A percentile compares a stretch with the other conserved stretches of the same genome.
Evolutionary conservation across 1,140 invertebrate species (phyloP).

Genomic region (Lepidostoma basale): DNA sequence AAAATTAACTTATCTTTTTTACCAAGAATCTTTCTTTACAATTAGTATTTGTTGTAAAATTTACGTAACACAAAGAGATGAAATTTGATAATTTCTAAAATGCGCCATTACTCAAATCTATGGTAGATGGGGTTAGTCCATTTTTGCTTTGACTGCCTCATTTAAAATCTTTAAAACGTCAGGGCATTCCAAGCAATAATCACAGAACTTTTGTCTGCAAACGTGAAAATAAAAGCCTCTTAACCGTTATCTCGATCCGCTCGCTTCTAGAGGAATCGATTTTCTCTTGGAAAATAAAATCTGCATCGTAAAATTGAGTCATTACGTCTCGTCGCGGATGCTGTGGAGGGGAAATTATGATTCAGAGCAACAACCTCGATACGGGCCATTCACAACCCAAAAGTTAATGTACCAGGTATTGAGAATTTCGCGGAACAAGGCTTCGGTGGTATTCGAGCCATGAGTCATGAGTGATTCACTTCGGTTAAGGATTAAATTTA

Average conservation of each 20-base stretch:
- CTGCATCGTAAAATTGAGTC: neutral
- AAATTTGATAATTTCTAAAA: no score
- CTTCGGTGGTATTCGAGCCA: neutral
- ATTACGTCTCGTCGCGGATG: neutral
- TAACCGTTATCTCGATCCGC: neutral
- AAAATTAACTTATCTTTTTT: no score
- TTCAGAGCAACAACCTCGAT: neutral
- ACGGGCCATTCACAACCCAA: neutral
- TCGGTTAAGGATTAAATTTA: neutral
- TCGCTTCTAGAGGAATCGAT: conserved; percentile 1
- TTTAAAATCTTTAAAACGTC: no score
- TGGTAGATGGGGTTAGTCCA: no score
- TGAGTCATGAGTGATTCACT: neutral
- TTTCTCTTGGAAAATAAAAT: neutral
- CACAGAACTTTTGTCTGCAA: no score
- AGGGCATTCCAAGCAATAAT: no score
- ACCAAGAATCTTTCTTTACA: no score
- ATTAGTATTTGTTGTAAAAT: no score
- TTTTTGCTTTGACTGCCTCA: no score
- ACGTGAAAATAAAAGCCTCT: no score
- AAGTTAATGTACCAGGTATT: neutral
- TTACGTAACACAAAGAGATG: no score
- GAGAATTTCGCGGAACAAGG: neutral
- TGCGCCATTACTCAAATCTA: no score
- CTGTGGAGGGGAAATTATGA: conserved; percentile 8